Evolutionary conservation across 2,888 invertebrate genomes (phyloP).

Genomic region (Nowickia ferox): DNA sequence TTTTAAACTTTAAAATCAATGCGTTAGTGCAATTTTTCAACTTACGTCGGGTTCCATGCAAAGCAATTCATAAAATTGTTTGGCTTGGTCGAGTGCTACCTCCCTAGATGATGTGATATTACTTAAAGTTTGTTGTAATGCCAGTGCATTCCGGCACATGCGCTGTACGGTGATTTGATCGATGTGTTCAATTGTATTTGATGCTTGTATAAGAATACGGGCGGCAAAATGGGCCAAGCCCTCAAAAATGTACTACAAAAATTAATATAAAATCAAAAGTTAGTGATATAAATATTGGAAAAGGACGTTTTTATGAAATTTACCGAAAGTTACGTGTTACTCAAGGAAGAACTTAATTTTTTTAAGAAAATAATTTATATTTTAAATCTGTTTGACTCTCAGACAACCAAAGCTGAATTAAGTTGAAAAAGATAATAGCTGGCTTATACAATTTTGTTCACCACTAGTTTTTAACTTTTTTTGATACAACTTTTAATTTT

Average conservation of each 20-base stretch:
- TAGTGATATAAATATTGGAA: not conserved
- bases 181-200: conserved; percentile 90
- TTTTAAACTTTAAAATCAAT: not conserved
- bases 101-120: conserved; percentile 92
- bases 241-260: conserved; percentile 92
- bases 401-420: too few species aligned
- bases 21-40: conserved; percentile 30
- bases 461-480: too few species aligned
- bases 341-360: too few species aligned
- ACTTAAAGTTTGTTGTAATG: conserved; percentile 92
- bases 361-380: too few species aligned
- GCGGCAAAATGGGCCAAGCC: conserved; percentile 92
- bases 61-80: conserved; percentile 94
- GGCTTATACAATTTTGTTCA: too few species aligned
- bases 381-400: too few species aligned
- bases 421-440: too few species aligned
- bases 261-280: not conserved
- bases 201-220: conserved; percentile 91
- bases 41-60: conserved; percentile 91
- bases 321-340: too few species aligned
- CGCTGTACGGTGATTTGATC: conserved; percentile 92
- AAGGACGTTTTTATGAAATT: not conserved
- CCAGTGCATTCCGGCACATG: conserved; percentile 93
- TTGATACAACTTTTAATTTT: too few species aligned
- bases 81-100: conserved; percentile 93